Percentiles rank a stretch among this genome's conserved stretches.
phyloP scores from a whole-genome alignment of 2,113 vertebrate genomes.

The Miniopterus natalensis region DNA sequence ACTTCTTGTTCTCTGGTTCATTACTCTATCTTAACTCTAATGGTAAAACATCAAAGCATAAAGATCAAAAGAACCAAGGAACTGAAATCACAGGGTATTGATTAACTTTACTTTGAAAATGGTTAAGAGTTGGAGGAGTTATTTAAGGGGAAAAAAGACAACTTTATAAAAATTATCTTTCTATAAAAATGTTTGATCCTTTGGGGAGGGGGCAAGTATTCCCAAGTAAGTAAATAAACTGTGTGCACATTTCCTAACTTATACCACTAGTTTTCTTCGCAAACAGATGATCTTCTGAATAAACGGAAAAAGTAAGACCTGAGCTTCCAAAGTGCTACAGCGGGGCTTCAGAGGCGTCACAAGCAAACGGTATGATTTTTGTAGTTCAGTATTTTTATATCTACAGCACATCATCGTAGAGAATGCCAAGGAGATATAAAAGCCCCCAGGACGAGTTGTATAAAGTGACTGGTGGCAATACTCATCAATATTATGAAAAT shows the following conservation, averaged over 20 bases:
- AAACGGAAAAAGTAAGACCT: not conserved
- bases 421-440: not conserved
- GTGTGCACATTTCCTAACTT: not conserved
- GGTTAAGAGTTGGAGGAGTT: slow-evolving; percentile 21
- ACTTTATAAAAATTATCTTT: slow-evolving; percentile 60
- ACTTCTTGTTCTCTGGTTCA: slow-evolving; percentile 66
- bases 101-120: slow-evolving; percentile 78
- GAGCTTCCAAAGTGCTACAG: not conserved
- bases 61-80: slow-evolving; percentile 65
- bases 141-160: not conserved
- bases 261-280: not conserved
- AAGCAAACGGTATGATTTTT: not conserved
- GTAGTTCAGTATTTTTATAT: not conserved
- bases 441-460: not conserved
- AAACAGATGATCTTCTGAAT: not conserved
- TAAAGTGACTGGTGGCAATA: not conserved
- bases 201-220: not conserved
- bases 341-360: not conserved
- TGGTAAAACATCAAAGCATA: slow-evolving; percentile 53
- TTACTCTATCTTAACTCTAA: not conserved
- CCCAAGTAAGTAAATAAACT: not conserved
- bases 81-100: slow-evolving; percentile 63
- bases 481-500: not conserved
- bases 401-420: not conserved
- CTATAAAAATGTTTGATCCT: slow-evolving; percentile 15